Evolutionary conservation across 2,888 invertebrate species (phyloP).

Genomic region (Mycalesis mineus): DNA sequence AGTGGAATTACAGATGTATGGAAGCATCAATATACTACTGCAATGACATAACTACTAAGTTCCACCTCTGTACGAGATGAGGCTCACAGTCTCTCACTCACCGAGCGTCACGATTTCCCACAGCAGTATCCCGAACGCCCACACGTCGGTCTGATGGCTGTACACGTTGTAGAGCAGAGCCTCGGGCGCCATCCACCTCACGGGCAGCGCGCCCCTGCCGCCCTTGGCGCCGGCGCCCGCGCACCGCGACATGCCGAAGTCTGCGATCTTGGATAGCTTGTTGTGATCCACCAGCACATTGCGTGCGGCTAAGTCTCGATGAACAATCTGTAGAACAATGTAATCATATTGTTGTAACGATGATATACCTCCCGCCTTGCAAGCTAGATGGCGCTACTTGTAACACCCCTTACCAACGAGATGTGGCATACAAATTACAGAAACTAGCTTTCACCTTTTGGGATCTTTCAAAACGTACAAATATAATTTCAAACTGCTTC

Average conservation of each 20-base stretch:
- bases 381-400: too few species aligned
- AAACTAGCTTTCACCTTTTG: too few species aligned
- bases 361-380: slow-evolving; percentile 6
- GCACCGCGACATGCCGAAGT: slow-evolving; percentile 90
- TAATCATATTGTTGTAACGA: neutral
- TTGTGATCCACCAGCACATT: slow-evolving; percentile 91
- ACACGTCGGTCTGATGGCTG: slow-evolving; percentile 89
- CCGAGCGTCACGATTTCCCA: slow-evolving; percentile 94
- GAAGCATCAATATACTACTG: too few species aligned
- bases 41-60: too few species aligned
- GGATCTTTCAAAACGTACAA: too few species aligned
- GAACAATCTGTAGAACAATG: slow-evolving; percentile 82
- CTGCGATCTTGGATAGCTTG: slow-evolving; percentile 91
- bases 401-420: too few species aligned
- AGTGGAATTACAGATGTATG: too few species aligned
- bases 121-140: slow-evolving; percentile 91
- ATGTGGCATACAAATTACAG: too few species aligned
- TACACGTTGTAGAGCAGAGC: slow-evolving; percentile 87
- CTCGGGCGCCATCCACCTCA: slow-evolving; percentile 93
- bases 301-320: slow-evolving; percentile 89
- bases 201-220: slow-evolving; percentile 80
- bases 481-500: too few species aligned
- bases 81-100: too few species aligned
- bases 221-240: slow-evolving; percentile 61
- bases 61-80: too few species aligned